These are phyloP conservation scores for Elmis aenea DNA, from an alignment of 2,888 invertebrate species.

Conservation along the genomic window DNA sequence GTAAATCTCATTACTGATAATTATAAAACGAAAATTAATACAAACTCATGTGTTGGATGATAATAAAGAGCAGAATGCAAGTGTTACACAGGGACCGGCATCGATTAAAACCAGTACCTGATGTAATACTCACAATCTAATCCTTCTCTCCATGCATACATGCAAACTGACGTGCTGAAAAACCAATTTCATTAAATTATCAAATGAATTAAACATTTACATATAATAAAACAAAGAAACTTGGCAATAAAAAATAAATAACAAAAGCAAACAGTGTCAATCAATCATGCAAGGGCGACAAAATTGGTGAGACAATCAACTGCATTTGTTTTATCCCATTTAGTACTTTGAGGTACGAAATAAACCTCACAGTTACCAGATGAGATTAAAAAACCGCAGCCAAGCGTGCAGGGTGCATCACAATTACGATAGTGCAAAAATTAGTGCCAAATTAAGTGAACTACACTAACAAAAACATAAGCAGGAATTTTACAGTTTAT, in stretches of 20 bases:
- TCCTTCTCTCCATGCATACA: conserved; percentile 49
- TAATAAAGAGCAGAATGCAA: conserved; percentile 55
- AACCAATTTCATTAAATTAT: conserved; percentile 28
- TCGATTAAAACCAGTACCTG: conserved; percentile 86
- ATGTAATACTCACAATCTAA: conserved; percentile 96
- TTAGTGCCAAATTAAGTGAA: too few species aligned
- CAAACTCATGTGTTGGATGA: conserved; percentile 10
- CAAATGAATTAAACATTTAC: too few species aligned
- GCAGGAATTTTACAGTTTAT: too few species aligned
- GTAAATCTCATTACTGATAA: too few species aligned
- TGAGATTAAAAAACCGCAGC: conserved; percentile 85
- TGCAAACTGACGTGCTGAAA: conserved; percentile 47
- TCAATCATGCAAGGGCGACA: conserved; percentile 44
- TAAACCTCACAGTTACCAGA: conserved; percentile 94
- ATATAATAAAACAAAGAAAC: too few species aligned
- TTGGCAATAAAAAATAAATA: conserved; percentile 8
- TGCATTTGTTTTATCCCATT: conserved; percentile 74
- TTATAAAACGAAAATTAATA: conserved; percentile 9
- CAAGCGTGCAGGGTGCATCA: conserved; percentile 38
- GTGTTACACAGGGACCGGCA: conserved; percentile 94
- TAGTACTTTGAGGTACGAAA: conserved; percentile 72
- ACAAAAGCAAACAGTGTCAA: conserved; percentile 25
- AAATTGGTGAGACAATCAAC: conserved; percentile 48
- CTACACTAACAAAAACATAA: too few species aligned
- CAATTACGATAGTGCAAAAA: conserved; percentile 22